Percentiles rank a stretch among this genome's conserved stretches.
Evolutionary conservation across 2,888 invertebrate genomes (phyloP).

Genomic region (Apodemia hepburni): DNA sequence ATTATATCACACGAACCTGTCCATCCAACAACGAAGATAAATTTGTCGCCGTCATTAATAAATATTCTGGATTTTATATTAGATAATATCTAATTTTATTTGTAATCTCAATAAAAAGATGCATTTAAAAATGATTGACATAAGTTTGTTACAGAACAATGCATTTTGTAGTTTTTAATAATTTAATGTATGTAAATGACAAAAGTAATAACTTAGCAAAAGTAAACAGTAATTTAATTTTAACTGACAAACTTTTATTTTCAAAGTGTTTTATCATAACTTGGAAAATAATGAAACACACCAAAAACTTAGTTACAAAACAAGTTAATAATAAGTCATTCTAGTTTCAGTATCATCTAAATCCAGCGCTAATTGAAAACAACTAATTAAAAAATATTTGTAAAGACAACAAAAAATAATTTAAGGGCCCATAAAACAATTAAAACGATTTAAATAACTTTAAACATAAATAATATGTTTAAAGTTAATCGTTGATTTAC

Average conservation of each 20-base stretch:
- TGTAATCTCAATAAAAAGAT: background rate
- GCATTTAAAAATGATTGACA: background rate
- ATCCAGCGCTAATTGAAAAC: constrained; percentile 1
- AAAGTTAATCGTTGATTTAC: no score
- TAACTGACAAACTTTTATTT: background rate
- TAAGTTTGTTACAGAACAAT: background rate
- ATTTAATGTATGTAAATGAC: background rate
- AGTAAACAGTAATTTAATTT: background rate
- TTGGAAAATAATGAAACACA: background rate
- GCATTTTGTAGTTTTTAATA: background rate
- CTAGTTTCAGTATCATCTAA: background rate
- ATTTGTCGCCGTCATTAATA: constrained; percentile 31
- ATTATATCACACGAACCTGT: constrained; percentile 71
- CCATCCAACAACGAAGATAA: constrained; percentile 38
- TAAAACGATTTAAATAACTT: background rate
- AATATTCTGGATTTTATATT: constrained; percentile 30
- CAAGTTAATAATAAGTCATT: background rate
- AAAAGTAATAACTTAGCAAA: background rate
- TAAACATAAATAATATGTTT: no score
- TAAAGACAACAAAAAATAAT: background rate
- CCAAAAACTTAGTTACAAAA: background rate
- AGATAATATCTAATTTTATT: background rate
- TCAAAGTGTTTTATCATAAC: background rate
- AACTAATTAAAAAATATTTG: constrained; percentile 7
- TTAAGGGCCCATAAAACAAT: background rate